A percentile compares a stretch with the other conserved stretches of the same genome.
phyloP scores from a whole-genome alignment of 2,113 vertebrate species.

The Xerus inauris region DNA sequence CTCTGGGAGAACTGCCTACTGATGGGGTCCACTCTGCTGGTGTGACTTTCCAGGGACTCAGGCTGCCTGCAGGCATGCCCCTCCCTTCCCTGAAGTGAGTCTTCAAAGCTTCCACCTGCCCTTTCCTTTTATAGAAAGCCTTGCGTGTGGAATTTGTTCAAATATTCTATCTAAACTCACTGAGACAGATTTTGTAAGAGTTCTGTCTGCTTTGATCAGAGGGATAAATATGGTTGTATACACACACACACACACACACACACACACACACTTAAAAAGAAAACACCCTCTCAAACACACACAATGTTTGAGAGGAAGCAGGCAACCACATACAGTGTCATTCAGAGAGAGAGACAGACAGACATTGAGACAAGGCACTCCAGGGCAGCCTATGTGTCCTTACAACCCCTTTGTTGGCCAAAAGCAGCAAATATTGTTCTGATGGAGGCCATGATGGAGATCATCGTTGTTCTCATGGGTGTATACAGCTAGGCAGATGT shows the following conservation, averaged over 20 bases:
- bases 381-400: background rate
- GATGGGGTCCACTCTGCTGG: background rate
- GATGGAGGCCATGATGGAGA: slow-evolving; percentile 39
- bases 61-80: background rate
- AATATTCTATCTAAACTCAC: background rate
- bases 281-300: too few species aligned
- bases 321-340: background rate
- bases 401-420: background rate
- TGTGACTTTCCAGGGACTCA: background rate
- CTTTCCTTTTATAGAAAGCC: slow-evolving; percentile 67
- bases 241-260: background rate
- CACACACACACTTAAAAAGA: too few species aligned
- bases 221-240: background rate
- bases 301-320: background rate
- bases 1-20: background rate
- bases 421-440: background rate
- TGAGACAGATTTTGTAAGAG: background rate
- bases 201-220: background rate
- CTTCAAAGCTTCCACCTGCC: slow-evolving; percentile 65
- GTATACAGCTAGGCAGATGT: slow-evolving; percentile 68
- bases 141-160: slow-evolving; percentile 74
- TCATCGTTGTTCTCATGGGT: slow-evolving; percentile 62
- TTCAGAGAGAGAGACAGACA: background rate
- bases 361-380: background rate
- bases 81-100: background rate